Percentiles rank a stretch among this genome's conserved stretches.
Evolutionary conservation across 2,113 vertebrate genomes (phyloP).

Genomic region (Orthochromis indermauri): DNA sequence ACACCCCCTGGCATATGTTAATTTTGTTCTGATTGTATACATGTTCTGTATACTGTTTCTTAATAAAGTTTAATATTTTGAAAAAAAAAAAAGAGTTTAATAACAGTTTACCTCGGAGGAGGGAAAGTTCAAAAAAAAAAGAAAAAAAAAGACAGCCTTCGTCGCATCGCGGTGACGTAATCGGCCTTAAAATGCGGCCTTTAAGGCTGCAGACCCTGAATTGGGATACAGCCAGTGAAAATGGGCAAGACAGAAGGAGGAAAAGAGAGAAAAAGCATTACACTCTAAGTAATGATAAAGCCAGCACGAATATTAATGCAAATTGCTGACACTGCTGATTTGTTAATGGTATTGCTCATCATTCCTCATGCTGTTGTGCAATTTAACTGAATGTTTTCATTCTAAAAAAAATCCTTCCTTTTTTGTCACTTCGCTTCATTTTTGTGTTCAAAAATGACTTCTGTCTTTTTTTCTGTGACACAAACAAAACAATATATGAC

Average conservation of each 20-base stretch:
- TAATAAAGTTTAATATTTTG: no score
- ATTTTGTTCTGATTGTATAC: no score
- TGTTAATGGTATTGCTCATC: background rate
- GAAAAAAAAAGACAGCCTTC: no score
- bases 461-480: background rate
- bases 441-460: background rate
- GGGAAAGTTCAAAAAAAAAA: no score
- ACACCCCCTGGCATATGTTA: no score
- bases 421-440: background rate
- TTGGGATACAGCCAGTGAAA: background rate
- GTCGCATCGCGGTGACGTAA: no score
- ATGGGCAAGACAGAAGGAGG: background rate
- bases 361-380: background rate
- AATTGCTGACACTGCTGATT: background rate
- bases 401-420: background rate
- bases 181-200: no score
- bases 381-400: background rate
- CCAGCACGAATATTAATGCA: background rate
- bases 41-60: no score
- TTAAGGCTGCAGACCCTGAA: no score
- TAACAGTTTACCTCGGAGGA: no score
- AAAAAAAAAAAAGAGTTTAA: no score
- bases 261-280: background rate
- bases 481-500: background rate
- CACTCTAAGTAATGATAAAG: background rate